Percentiles rank a stretch among this genome's conserved stretches.
Conservation (phyloP, 2,888 invertebrate species). For the Galeopsomyia nigrocyanea region DNA sequence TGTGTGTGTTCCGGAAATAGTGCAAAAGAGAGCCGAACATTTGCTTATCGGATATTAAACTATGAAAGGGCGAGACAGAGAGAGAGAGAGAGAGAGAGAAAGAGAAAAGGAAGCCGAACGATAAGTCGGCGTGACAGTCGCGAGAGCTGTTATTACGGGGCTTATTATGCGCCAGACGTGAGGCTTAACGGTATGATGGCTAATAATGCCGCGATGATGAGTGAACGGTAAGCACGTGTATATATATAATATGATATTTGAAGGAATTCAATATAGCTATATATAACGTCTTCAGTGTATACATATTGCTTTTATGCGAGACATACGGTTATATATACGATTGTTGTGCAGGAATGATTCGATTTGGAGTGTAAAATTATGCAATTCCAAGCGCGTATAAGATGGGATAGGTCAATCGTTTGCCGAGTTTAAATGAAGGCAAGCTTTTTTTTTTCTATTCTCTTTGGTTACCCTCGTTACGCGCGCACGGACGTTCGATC, state of each 20-base stretch:
- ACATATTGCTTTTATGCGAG: too few relatives aligned
- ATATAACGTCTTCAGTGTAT: too few relatives aligned
- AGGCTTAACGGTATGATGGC: conserved; percentile 19
- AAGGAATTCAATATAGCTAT: too few relatives aligned
- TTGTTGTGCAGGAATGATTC: too few relatives aligned
- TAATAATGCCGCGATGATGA: background rate
- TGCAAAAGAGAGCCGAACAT: background rate
- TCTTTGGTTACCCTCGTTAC: conserved; percentile 35
- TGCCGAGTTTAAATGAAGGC: conserved; percentile 22
- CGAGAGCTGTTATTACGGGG: conserved; percentile 23
- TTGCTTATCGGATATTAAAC: too few relatives aligned
- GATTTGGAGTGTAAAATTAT: background rate
- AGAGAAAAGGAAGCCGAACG: conserved; percentile 40
- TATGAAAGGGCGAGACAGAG: conserved; percentile 15
- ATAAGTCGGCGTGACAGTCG: conserved; percentile 40
- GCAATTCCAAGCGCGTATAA: conserved; percentile 32
- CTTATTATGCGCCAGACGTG: conserved; percentile 14
- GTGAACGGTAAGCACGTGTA: background rate
- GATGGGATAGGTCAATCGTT: conserved; percentile 25
- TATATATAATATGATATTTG: background rate
- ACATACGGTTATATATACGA: background rate
- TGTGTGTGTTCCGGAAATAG: background rate
- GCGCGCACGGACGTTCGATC: conserved; percentile 23
- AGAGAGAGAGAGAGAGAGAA: background rate
- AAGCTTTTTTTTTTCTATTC: conserved; percentile 40